These are phyloP conservation scores for Silurus asotus DNA, from an alignment of 2,113 vertebrate species.

Conservation along the genomic window DNA sequence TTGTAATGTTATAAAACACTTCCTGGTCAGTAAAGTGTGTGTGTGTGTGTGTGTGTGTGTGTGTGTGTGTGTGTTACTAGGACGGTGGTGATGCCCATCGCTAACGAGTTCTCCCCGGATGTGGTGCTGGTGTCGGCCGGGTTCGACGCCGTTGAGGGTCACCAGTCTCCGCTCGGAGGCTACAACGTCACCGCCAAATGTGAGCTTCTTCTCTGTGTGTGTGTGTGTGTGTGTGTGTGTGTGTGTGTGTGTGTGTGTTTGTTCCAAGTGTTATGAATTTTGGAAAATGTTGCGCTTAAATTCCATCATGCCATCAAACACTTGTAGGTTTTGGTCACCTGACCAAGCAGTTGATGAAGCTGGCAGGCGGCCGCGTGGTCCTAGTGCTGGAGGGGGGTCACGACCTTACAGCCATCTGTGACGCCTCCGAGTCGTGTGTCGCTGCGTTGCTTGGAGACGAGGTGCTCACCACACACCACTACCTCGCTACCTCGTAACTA, in stretches of 20 bases:
- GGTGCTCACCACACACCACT: conserved; percentile 61
- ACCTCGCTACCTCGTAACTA: background rate
- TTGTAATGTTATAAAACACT: no score
- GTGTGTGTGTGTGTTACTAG: conserved; percentile 61
- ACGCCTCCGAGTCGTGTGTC: conserved; percentile 84
- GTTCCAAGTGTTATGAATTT: no score
- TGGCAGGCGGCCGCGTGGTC: conserved; percentile 83
- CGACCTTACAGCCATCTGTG: conserved; percentile 87
- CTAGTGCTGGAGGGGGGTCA: conserved; percentile 86
- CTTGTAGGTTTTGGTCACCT: conserved; percentile 83
- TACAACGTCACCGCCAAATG: conserved; percentile 87
- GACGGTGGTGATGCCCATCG: conserved; percentile 88
- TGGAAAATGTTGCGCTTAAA: background rate
- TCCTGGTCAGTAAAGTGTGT: no score
- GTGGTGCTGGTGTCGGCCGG: conserved; percentile 86
- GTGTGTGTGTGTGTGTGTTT: background rate
- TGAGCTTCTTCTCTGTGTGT: conserved; percentile 62
- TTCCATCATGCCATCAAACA: conserved; percentile 12
- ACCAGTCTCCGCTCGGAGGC: conserved; percentile 82
- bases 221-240: background rate
- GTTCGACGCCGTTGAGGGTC: conserved; percentile 86
- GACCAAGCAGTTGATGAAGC: conserved; percentile 84
- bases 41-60: background rate
- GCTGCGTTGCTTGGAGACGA: conserved; percentile 81
- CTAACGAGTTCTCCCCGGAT: conserved; percentile 82